phyloP scores from a whole-genome alignment of 2,888 invertebrate species.

The Chloromyia formosa region DNA sequence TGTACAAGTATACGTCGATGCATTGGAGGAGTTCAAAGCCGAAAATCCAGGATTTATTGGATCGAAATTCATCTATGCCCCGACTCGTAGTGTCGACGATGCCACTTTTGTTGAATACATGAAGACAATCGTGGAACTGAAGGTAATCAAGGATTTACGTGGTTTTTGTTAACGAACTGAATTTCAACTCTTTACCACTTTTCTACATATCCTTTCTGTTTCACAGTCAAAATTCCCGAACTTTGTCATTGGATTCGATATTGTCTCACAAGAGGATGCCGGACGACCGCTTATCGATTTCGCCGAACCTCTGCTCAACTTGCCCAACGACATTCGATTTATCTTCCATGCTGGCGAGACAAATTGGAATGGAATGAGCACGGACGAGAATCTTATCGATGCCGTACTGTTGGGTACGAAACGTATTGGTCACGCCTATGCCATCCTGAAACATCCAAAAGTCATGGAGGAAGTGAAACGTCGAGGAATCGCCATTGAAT shows the following conservation, averaged over 20 bases:
- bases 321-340: slow-evolving; percentile 68
- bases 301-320: slow-evolving; percentile 66
- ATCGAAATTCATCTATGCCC: slow-evolving; percentile 75
- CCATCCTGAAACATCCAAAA: slow-evolving; percentile 76
- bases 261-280: slow-evolving; percentile 81
- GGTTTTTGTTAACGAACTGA: background rate
- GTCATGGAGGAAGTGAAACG: slow-evolving; percentile 69
- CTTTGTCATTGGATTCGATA: slow-evolving; percentile 79
- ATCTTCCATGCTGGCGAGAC: slow-evolving; percentile 88
- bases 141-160: slow-evolving; percentile 55
- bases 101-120: slow-evolving; percentile 65
- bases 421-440: slow-evolving; percentile 82
- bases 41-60: slow-evolving; percentile 74
- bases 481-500: slow-evolving; percentile 75
- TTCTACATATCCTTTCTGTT: background rate
- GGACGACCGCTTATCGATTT: slow-evolving; percentile 73
- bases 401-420: slow-evolving; percentile 78
- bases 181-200: background rate
- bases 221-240: slow-evolving; percentile 69
- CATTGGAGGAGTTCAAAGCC: slow-evolving; percentile 67
- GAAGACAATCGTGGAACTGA: slow-evolving; percentile 55
- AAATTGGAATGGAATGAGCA: slow-evolving; percentile 73
- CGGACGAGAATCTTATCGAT: slow-evolving; percentile 80
- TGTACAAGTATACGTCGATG: slow-evolving; percentile 68
- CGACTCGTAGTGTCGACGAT: slow-evolving; percentile 65